These are phyloP conservation scores for Paedocypris sp. DNA, from an alignment of 2,113 vertebrate species.

Conservation along the genomic window DNA sequence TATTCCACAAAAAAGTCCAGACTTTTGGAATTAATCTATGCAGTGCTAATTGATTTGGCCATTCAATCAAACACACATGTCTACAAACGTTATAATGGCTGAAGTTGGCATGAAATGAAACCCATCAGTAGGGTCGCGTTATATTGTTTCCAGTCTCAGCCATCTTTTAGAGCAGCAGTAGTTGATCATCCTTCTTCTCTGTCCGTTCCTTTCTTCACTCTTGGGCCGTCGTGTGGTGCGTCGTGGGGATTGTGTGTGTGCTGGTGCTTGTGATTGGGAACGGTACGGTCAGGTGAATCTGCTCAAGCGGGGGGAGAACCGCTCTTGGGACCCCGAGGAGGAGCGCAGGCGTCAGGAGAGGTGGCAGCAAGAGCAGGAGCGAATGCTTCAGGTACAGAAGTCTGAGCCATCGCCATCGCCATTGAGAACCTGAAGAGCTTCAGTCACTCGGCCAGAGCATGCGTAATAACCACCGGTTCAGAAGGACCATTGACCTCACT, in stretches of 20 bases:
- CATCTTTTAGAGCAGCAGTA: too few species aligned
- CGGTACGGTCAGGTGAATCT: constrained; percentile 56
- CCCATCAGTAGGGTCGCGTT: too few species aligned
- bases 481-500: neutral
- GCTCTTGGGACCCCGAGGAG: constrained; percentile 94
- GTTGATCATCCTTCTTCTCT: constrained; percentile 58
- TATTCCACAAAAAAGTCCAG: too few species aligned
- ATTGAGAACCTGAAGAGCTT: neutral
- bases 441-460: neutral
- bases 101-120: too few species aligned
- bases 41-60: too few species aligned
- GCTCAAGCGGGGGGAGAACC: constrained; percentile 71
- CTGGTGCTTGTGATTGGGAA: constrained; percentile 18
- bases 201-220: constrained; percentile 45
- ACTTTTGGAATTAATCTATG: too few species aligned
- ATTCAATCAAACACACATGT: too few species aligned
- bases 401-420: constrained; percentile 32
- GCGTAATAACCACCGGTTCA: neutral
- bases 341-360: constrained; percentile 87
- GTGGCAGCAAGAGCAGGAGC: constrained; percentile 95
- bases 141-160: too few species aligned
- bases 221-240: constrained; percentile 28
- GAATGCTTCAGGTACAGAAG: constrained; percentile 81
- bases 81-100: too few species aligned
- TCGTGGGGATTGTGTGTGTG: constrained; percentile 10